These are phyloP conservation scores for Sebastes wilsoni DNA, from an alignment of 2,797 vertebrate species.

Conservation along the genomic window DNA sequence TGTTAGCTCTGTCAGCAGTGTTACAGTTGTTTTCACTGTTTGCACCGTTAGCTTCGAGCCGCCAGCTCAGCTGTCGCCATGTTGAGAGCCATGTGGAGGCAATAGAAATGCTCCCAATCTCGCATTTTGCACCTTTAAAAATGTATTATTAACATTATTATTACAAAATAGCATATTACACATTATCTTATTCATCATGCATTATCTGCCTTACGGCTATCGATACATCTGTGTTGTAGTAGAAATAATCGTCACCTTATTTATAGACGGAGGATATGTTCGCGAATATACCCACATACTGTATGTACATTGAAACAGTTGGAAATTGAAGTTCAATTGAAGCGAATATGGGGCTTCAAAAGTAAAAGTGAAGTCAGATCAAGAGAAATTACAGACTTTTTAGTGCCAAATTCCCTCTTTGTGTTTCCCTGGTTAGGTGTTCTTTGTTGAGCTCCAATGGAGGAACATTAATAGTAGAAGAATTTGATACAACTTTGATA, in stretches of 20 bases:
- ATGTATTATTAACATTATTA: background rate
- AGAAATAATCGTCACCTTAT: background rate
- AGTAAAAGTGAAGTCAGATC: background rate
- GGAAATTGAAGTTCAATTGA: background rate
- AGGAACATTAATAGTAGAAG: background rate
- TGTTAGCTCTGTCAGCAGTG: too few species aligned
- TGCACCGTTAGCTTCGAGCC: too few species aligned
- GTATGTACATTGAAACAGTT: background rate
- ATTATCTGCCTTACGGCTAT: background rate
- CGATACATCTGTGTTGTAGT: too few species aligned
- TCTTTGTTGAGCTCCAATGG: background rate
- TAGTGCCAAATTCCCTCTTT: background rate
- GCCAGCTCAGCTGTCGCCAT: too few species aligned
- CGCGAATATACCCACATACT: rapidly evolving
- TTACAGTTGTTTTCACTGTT: too few species aligned
- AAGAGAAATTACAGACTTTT: background rate
- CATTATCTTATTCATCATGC: background rate
- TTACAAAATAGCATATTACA: background rate
- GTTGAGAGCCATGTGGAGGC: too few species aligned
- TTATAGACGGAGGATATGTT: background rate
- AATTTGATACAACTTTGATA: background rate
- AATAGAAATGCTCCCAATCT: too few species aligned
- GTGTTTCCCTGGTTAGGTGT: background rate
- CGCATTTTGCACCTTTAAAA: too few species aligned
- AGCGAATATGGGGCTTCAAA: too few species aligned